A percentile compares a stretch with the other conserved stretches of the same genome.
Evolutionary conservation across 2,888 invertebrate species (phyloP).

Genomic region (Xestia ashworthii): DNA sequence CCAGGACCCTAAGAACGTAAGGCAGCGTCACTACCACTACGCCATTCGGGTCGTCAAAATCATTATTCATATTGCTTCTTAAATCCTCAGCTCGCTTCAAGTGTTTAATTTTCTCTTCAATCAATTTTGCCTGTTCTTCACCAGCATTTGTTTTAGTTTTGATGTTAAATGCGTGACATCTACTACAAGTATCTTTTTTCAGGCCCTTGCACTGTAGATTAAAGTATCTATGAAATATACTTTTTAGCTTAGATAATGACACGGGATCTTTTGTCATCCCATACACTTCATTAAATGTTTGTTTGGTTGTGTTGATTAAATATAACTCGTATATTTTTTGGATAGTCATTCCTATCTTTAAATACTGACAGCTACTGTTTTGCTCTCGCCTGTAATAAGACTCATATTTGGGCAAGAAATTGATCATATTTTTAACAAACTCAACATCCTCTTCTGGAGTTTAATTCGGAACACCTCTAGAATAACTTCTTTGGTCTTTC

Average conservation of each 20-base stretch:
- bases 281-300: constrained; percentile 34
- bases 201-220: constrained; percentile 44
- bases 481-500: constrained; percentile 30
- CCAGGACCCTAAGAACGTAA: no score
- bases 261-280: constrained; percentile 33
- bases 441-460: constrained; percentile 34
- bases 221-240: constrained; percentile 49
- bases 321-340: constrained; percentile 52
- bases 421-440: constrained; percentile 6
- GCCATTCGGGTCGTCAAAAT: no score
- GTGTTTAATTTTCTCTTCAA: constrained; percentile 37
- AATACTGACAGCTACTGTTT: constrained; percentile 34
- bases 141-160: constrained; percentile 34
- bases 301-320: no score
- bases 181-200: constrained; percentile 47
- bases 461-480: constrained; percentile 33
- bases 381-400: constrained; percentile 33
- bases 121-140: constrained; percentile 32
- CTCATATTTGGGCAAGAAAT: not conserved
- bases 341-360: constrained; percentile 52
- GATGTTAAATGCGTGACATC: constrained; percentile 38
- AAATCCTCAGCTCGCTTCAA: constrained; percentile 48
- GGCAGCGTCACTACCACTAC: no score
- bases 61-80: constrained; percentile 42
- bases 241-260: constrained; percentile 46